Evolutionary conservation across 2,888 invertebrate species (phyloP), one percentile per base, ranked within the genome.

Genomic region (Helleia helle): DNA sequence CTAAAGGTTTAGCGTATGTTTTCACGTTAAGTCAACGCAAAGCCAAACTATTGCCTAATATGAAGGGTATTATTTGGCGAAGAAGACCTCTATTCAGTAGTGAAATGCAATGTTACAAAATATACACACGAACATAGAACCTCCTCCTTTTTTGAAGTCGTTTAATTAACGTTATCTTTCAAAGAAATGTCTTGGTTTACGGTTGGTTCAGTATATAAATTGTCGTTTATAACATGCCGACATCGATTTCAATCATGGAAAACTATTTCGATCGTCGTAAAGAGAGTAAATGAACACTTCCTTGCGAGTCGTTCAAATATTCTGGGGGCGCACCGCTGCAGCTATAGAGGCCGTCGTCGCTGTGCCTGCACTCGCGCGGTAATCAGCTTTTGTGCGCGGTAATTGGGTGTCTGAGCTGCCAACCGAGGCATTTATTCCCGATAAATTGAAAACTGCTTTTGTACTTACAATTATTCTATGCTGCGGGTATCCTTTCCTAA

Each of bases 321-420:
- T 74, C 73, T 54, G 62, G 41, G 43, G 38, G 46, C 44, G 42
- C 30, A 44, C 50, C 54, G 46, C 54, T 56, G 48, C 52, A 44
- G 52, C 53, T 54, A 47, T 52, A 46, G 52, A 55, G 51, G 48
- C 41, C 49, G 45, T 18, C 30, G 40, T 41, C 29, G 51, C 54
- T 54, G 49, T 49, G 56, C 63, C 62, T 69, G 69, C 72, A 68
- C 70, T 64, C 70, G 66, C 66, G 67, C 68, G 64, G 71, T 84
- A 83, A 83, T 83, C 83, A 83, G 81, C 84, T 83, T 81, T 83
- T 83, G 80, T 84, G 79, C 69, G 65, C 74, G 65, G 77, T 83
- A 83, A 83, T 83, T 83, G 81, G 81, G 79, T 81, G 81, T 80
- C 80, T 83, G 80, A 81, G 79, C 80, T 80, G 75, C 77, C 81